Percentiles rank a stretch among this genome's conserved stretches.
phyloP scores from a whole-genome alignment of 2,113 vertebrate species.

The Cyrtonyx montezumae region DNA sequence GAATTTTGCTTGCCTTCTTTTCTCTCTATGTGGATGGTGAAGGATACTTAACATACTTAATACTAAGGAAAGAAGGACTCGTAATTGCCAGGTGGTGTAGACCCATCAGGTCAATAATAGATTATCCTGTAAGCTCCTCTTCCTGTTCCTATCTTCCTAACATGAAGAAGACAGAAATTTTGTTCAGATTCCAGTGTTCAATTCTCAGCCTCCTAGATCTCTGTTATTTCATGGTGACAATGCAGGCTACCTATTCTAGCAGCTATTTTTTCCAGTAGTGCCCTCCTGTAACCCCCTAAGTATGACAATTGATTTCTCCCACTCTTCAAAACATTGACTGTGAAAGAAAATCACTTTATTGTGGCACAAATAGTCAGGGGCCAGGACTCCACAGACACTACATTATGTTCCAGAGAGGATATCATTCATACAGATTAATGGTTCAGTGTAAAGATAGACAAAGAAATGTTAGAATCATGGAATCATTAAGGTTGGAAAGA shows the following conservation, averaged over 20 bases:
- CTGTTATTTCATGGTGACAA: not conserved
- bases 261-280: not conserved
- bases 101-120: not conserved
- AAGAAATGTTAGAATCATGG: not conserved
- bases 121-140: not conserved
- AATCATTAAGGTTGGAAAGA: too few relatives aligned
- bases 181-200: not conserved
- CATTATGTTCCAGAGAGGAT: not conserved
- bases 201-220: not conserved
- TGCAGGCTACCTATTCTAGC: not conserved
- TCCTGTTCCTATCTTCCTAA: not conserved
- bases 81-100: not conserved
- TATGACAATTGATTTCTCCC: not conserved
- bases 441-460: not conserved
- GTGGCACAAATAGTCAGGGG: not conserved
- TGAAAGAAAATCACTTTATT: not conserved
- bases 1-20: not conserved
- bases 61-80: not conserved
- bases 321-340: not conserved
- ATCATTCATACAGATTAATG: not conserved
- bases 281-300: fast-evolving
- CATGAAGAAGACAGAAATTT: not conserved
- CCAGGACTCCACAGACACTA: not conserved
- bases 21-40: not conserved
- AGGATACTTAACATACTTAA: not conserved